These are phyloP conservation scores for Desmodus rotundus DNA, from an alignment of 2,113 vertebrate genomes.

Conservation along the genomic window DNA sequence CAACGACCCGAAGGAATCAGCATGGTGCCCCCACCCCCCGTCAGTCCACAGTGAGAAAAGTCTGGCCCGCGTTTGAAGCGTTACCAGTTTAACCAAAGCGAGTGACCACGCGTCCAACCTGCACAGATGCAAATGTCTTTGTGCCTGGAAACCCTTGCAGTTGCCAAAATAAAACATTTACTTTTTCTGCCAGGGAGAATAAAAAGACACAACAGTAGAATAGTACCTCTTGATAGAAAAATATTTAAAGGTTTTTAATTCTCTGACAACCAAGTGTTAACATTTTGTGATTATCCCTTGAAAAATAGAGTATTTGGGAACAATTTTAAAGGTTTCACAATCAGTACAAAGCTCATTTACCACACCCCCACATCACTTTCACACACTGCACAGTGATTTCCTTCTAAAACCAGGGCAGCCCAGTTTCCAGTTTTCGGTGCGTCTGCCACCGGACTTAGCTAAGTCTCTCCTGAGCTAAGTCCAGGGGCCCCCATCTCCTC, in stretches of 20 bases:
- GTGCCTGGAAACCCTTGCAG: constrained; percentile 15
- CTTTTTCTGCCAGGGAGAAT: constrained; percentile 30
- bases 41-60: not conserved
- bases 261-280: constrained; percentile 53
- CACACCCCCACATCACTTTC: constrained; percentile 38
- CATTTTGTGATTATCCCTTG: constrained; percentile 63
- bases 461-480: constrained; percentile 28
- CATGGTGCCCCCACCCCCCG: not conserved
- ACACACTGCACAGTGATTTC: constrained; percentile 62
- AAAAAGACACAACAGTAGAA: constrained; percentile 56
- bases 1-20: not conserved
- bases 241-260: constrained; percentile 43
- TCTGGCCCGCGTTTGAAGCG: not conserved
- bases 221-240: constrained; percentile 57
- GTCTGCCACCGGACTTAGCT: not conserved
- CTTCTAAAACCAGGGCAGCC: constrained; percentile 61
- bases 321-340: constrained; percentile 35
- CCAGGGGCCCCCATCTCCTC: not conserved
- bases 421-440: not conserved
- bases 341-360: constrained; percentile 49
- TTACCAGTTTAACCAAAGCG: not conserved
- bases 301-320: constrained; percentile 49
- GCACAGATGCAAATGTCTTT: not conserved
- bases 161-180: constrained; percentile 64
- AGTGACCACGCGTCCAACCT: not conserved